Evolutionary conservation across 2,797 vertebrate species (phyloP), one percentile per base, ranked within the genome.

Genomic region (Galagoides demidoff): DNA sequence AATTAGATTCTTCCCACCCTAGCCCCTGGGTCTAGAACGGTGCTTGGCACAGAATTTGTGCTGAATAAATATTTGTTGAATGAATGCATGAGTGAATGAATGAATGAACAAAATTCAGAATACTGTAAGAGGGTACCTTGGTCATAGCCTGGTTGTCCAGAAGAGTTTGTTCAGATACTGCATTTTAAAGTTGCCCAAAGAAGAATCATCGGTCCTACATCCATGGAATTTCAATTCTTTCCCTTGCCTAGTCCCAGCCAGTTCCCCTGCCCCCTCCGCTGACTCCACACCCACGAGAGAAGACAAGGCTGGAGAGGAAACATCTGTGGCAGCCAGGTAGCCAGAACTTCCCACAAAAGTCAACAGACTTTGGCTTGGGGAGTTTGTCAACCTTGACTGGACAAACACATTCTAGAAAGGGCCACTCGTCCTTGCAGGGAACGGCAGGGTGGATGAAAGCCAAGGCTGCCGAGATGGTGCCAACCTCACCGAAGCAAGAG

Each of bases 331-430:
- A 7, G 31, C 79, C 55, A 3, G 49, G 55, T 23, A 85, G 97
- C 90, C 95, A 95, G 84, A 64, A 71, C 25, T 14, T 79, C 90
- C 90, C 39, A 34, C 64, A 52, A 89, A 95, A 95, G 93, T 95
- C 97, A 97, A 94, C 88, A 97, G 96, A 97, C 8, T 3, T 90
- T 81, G 89, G 96, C 90, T 95, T 88, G 90, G 85, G 85, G 70
- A 94, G 78, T 82, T 79, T 49, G 63, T 97, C 96, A 95, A 89
- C 95, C 96, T 73, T 97, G 97, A 97, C 95, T 16, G 70, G 90
- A 95, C 95, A 96, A 96, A 97, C 92, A 96, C 14, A 17, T 82
- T 94, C 82, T 92, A 77, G 85, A 90, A 97, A 94, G 82, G 55
- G 85, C 95, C 87, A 89, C 86, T 95, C 49, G 11, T 31, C 76